Evolutionary conservation across 92 coral and sea anemone genomes (phyloP), one percentile per base, ranked within the genome.

Genomic region (Virgularia gustaviana): DNA sequence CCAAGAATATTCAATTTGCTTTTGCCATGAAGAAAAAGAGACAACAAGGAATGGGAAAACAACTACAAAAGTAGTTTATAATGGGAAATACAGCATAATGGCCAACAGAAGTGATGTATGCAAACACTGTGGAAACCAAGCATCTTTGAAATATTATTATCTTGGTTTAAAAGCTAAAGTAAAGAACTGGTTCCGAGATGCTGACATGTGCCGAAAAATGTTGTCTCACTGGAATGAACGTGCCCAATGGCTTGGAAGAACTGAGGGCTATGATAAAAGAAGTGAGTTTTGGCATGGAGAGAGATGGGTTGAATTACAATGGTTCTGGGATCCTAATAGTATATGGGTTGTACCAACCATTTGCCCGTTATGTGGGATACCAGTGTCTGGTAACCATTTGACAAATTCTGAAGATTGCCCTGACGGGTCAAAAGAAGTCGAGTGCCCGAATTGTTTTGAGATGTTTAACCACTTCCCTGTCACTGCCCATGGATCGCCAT

Each of bases 171-270:
- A 62, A 24, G 66, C 68, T 9, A 86, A 86, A 61, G 82, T 82
- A 12, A 82, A 75, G 62, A 79, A 82, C 72, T 82, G 90, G 87
- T 86, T 86, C 57, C 71, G 72, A 29, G 63, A 64, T 45, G 37
- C 65, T 43, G 75, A 60, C 23, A 58, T 75, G 79, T 80, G 85
- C 72, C 57, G 57, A 47, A 85, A 85, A 80, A 76, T 83, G 84
- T 54, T 73, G 23, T 71, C 79, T 15, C 89, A 88, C 43, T 88
- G 95, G 95, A 30, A 45, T 2, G 76, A 88, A 10, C 83, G 54
- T 65, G 91, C 83, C 18, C 88, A 80, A 72, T 83, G 91, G 91
- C 23, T 86, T 16, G 74, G 83, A 83, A 55, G 82, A 45, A 73
- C 52, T 45, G 62, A 64, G 28, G 68, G 54, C 18, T 47, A 83